Conservation (phyloP, 2,888 invertebrate genomes). For the Octodonta nipae region DNA sequence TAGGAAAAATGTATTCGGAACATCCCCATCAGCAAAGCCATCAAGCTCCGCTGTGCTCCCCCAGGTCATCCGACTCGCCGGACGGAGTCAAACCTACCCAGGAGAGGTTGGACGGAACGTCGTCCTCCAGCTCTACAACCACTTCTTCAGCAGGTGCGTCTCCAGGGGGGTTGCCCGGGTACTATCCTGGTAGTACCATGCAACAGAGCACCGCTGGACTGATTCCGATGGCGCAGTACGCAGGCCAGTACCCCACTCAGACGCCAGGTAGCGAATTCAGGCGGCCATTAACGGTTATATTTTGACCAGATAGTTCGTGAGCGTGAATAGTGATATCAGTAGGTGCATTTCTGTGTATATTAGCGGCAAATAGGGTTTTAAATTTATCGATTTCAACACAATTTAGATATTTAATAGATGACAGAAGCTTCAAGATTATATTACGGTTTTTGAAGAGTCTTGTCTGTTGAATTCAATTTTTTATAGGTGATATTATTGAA, state of each 20-base stretch:
- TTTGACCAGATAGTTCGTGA: constrained; percentile 56
- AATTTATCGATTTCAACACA: too few relatives aligned
- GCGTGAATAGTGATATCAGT: constrained; percentile 20
- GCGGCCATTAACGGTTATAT: constrained; percentile 64
- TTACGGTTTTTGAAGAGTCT: too few relatives aligned
- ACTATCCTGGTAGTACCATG: constrained; percentile 42
- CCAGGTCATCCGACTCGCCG: constrained; percentile 42
- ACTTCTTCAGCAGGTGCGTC: constrained; percentile 55
- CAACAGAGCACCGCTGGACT: constrained; percentile 39
- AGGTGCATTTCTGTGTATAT: constrained; percentile 8
- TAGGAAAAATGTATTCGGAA: constrained; percentile 49
- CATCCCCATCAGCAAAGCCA: constrained; percentile 15
- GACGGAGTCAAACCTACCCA: constrained; percentile 27
- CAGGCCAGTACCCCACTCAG: constrained; percentile 41
- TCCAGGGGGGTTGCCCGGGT: constrained; percentile 41
- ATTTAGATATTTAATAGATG: too few relatives aligned
- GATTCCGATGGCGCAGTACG: constrained; percentile 54
- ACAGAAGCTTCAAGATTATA: too few relatives aligned
- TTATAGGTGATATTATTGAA: too few relatives aligned
- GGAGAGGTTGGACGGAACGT: constrained; percentile 39
- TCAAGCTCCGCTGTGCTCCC: constrained; percentile 18
- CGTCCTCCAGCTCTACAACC: constrained; percentile 41
- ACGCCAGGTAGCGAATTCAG: constrained; percentile 54
- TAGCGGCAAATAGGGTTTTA: too few relatives aligned
- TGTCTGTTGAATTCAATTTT: too few relatives aligned